These are phyloP conservation scores for Sebastiscus albofasciatus DNA, from an alignment of 2,797 vertebrate genomes.

Conservation along the genomic window DNA sequence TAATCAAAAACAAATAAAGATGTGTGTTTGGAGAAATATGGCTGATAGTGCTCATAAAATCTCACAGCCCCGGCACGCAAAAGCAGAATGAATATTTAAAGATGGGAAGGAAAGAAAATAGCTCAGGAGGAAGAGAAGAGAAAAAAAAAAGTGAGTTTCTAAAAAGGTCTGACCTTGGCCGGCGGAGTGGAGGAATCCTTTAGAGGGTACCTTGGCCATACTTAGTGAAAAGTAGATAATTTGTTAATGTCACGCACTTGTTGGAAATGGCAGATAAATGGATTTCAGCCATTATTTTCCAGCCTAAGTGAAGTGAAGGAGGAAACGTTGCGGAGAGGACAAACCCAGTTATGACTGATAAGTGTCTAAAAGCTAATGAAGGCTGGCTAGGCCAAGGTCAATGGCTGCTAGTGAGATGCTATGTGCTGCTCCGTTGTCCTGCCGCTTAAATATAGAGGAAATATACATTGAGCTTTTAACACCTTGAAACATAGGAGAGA, in stretches of 20 bases:
- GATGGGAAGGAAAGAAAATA: constrained; percentile 82
- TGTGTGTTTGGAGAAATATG: constrained; percentile 85
- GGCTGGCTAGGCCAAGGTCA: constrained; percentile 89
- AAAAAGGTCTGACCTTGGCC: constrained; percentile 86
- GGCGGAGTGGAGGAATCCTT: constrained; percentile 82
- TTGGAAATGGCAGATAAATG: constrained; percentile 92
- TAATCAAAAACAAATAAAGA: constrained; percentile 89
- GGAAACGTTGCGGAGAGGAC: constrained; percentile 86
- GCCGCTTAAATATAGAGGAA: constrained; percentile 87
- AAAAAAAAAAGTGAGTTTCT: constrained; percentile 75
- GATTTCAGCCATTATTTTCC: constrained; percentile 90
- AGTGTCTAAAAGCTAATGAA: constrained; percentile 92
- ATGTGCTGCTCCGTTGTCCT: constrained; percentile 83
- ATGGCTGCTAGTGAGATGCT: constrained; percentile 86
- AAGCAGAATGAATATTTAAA: constrained; percentile 89
- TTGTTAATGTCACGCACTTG: constrained; percentile 90
- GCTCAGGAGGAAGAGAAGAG: constrained; percentile 36
- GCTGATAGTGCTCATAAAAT: constrained; percentile 84
- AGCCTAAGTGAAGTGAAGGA: constrained; percentile 89
- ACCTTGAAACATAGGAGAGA: constrained; percentile 88
- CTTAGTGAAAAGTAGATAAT: constrained; percentile 90
- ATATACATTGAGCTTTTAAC: constrained; percentile 91
- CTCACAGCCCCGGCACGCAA: constrained; percentile 72
- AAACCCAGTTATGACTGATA: constrained; percentile 90
- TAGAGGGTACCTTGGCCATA: constrained; percentile 87